A percentile compares a stretch with the other conserved stretches of the same genome.
phyloP scores from a whole-genome alignment of 2,888 invertebrate genomes.

The Andrena flavipes region DNA sequence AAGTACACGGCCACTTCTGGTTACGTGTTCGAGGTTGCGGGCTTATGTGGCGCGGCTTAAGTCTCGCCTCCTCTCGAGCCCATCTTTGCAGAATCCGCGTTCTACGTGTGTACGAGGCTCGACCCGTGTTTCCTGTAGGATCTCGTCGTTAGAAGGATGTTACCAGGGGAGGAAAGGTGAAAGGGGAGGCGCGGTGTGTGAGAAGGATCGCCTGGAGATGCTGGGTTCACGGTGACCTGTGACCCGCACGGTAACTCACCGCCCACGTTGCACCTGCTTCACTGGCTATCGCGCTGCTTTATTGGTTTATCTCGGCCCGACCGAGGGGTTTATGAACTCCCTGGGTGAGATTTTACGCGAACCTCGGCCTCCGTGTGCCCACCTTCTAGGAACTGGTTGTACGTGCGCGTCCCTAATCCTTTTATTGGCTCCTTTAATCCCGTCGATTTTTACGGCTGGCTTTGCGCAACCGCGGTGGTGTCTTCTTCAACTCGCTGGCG shows the following conservation, averaged over 20 bases:
- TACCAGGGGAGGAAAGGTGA: constrained; percentile 44
- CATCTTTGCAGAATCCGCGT: constrained; percentile 30
- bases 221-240: constrained; percentile 76
- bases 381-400: constrained; percentile 56
- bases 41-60: neutral
- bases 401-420: constrained; percentile 54
- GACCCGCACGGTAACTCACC: constrained; percentile 80
- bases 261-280: constrained; percentile 83
- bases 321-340: constrained; percentile 73
- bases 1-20: constrained; percentile 3
- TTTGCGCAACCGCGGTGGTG: constrained; percentile 2
- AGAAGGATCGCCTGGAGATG: constrained; percentile 77
- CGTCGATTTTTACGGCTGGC: constrained; percentile 18
- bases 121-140: constrained; percentile 51
- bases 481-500: constrained; percentile 1
- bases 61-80: neutral
- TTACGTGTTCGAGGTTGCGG: neutral
- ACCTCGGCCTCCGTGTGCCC: constrained; percentile 70
- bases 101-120: constrained; percentile 3
- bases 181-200: constrained; percentile 62
- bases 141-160: constrained; percentile 66
- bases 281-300: constrained; percentile 77
- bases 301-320: constrained; percentile 79
- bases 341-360: constrained; percentile 74
- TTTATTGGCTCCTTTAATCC: constrained; percentile 44